Base-by-base conservation (phyloP, 2,888 invertebrate genomes). In the Rhagophthalmus giganteus region DNA sequence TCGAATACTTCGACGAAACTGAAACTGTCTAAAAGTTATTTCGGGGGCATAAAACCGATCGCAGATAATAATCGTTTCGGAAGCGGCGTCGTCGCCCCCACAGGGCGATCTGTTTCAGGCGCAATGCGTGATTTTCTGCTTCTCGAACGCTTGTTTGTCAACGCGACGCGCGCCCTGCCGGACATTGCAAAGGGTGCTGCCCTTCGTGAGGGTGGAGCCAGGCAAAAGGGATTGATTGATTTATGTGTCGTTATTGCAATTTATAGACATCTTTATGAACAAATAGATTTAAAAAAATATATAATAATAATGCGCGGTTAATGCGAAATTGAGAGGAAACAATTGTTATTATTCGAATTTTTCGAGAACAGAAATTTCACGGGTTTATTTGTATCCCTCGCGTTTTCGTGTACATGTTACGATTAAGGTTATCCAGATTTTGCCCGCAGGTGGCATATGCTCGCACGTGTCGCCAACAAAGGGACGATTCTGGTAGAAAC, bases 91-190 rank as follows among this genome's bases (percentile, higher is more conserved):
- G 20, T 20, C 4, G 20, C 20, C 48, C 58, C 58, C 57, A 50
- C 24, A 20, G 54, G 44, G 49, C 51, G 42, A 49, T 56, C 54
- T 45, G 55, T 59, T 53, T 51, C 50, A 54, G 55, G 47, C 61
- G 63, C 57, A 53, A 50, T 54, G 65, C 63, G 60, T 63, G 67
- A 69, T 69, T 69, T 69, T 68, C 67, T 66, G 68, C 67, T 64
- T 67, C 60, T 68, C 67, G 64, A 65, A 67, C 67, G 66, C 67
- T 68, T 69, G 69, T 69, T 69, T 69, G 69, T 69, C 68, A 69
- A 67, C 68, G 65, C 62, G 57, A 58, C 58, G 57, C 61, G 54
- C 60, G 56, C 55, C 57, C 60, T 59, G 62, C 59, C 57, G 65
- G 63, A 63, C 65, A 59, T 60, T 59, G 54, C 55, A 55, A 57